Evolutionary conservation across 2,113 vertebrate species (phyloP).

Genomic region (Synodontis membranacea): DNA sequence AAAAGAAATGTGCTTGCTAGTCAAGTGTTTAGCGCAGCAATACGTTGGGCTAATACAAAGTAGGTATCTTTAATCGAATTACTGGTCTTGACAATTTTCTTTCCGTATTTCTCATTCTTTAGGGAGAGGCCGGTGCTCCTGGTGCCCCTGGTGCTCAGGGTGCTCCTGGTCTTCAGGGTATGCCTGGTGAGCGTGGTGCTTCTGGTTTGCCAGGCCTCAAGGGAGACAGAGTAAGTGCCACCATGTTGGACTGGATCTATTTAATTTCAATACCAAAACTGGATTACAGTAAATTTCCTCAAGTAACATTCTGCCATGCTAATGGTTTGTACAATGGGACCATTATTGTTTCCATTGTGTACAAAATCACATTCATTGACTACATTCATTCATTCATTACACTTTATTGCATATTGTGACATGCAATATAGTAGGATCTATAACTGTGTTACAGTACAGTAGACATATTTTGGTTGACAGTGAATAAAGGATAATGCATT

Average conservation of each 20-base stretch:
- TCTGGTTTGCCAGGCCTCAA: conserved; percentile 93
- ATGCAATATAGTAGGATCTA: too few species aligned
- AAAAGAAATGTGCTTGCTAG: not conserved
- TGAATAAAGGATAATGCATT: not conserved
- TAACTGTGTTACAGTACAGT: too few species aligned
- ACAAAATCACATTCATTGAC: not conserved
- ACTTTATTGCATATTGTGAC: not conserved
- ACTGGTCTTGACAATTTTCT: not conserved
- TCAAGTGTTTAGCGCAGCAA: not conserved
- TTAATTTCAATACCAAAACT: not conserved
- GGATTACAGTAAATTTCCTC: not conserved
- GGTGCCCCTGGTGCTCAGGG: conserved; percentile 87
- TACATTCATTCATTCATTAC: too few species aligned
- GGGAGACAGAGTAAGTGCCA: conserved; percentile 88
- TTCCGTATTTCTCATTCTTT: conserved; percentile 13
- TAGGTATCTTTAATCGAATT: not conserved
- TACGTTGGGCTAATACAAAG: not conserved
- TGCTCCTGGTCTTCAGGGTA: conserved; percentile 93
- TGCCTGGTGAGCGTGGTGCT: conserved; percentile 97
- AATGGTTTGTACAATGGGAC: not conserved
- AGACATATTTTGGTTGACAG: too few species aligned
- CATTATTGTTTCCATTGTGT: not conserved
- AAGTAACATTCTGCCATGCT: not conserved
- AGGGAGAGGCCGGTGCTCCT: conserved; percentile 90
- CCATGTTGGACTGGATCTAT: not conserved